Evolutionary conservation across 2,797 vertebrate species (phyloP), one percentile per base, ranked within the genome.

Genomic region (Pseudochromis fuscus): DNA sequence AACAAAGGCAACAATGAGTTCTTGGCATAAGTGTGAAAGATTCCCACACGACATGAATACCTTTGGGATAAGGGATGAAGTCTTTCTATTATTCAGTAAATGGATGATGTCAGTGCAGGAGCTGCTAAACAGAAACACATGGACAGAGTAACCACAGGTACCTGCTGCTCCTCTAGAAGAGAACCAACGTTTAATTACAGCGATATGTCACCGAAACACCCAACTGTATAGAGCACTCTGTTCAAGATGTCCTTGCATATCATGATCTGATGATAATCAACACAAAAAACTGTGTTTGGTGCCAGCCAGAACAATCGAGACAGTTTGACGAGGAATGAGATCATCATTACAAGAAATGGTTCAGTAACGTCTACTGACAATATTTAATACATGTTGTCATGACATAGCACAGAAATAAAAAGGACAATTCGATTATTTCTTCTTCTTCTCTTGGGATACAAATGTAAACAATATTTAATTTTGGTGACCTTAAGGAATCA

Each of bases 1-100:
- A 87, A 87, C 58, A 87, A 87, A 92, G 89, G 86, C 84, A 86
- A 91, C 82, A 79, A 89, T 89, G 90, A 93, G 77, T 92, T 92
- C 92, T 94, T 93, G 91, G 92, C 88, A 84, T 89, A 77, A 82
- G 74, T 89, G 86, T 82, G 81, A 87, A 61, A 78, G 67, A 61
- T 48, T 63, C 64, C 73, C 80, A 81, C 77, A 86, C 40, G 66
- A 85, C 67, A 87, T 45, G 60, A 74, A 91, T 31, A 82, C 70
- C 85, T 93, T 94, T 94, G 91, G 91, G 85, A 91, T 83, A 74
- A 44, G 19, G 53, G 64, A 92, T 62, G 79, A 81, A 89, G 72
- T 58, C 56, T 64, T 50, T 79, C 60, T 74, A 46, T 51, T 49
- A 45, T 60, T 68, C 15, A 70, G 27, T 57, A 27, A 70, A 76